phyloP scores from a whole-genome alignment of 2,797 vertebrate genomes.

The Holocentrus rufus region DNA sequence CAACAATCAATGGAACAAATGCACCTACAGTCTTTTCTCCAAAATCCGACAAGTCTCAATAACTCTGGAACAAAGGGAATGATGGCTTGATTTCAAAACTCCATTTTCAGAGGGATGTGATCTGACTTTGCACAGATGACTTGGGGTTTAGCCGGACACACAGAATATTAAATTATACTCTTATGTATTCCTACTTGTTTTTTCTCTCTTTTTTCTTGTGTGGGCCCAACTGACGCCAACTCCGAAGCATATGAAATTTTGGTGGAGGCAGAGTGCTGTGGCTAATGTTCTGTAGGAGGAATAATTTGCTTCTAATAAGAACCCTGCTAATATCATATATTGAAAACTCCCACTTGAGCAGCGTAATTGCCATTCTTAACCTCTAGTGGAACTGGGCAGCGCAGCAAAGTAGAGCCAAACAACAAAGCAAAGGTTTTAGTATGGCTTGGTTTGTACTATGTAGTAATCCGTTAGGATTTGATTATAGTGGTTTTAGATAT shows the following conservation, averaged over 20 bases:
- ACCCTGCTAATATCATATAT: constrained; percentile 36
- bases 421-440: constrained; percentile 47
- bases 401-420: constrained; percentile 31
- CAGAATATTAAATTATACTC: constrained; percentile 36
- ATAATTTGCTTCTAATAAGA: constrained; percentile 55
- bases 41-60: constrained; percentile 4
- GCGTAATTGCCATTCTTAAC: constrained; percentile 44
- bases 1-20: constrained; percentile 22
- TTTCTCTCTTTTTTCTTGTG: background rate
- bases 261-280: constrained; percentile 30
- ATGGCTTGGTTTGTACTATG: constrained; percentile 44
- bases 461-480: constrained; percentile 60
- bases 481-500: constrained; percentile 65
- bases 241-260: constrained; percentile 25
- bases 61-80: constrained; percentile 11
- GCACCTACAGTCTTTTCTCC: constrained; percentile 11
- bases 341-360: constrained; percentile 40
- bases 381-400: constrained; percentile 8
- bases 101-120: constrained; percentile 12
- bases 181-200: background rate
- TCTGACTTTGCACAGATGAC: constrained; percentile 24
- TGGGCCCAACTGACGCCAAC: constrained; percentile 22
- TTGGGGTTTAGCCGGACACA: constrained; percentile 26
- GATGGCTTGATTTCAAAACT: constrained; percentile 23
- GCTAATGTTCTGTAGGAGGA: constrained; percentile 55